Percentiles rank a stretch among this genome's conserved stretches.
phyloP scores from a whole-genome alignment of 2,113 vertebrate species.

The Oophaga pumilio region DNA sequence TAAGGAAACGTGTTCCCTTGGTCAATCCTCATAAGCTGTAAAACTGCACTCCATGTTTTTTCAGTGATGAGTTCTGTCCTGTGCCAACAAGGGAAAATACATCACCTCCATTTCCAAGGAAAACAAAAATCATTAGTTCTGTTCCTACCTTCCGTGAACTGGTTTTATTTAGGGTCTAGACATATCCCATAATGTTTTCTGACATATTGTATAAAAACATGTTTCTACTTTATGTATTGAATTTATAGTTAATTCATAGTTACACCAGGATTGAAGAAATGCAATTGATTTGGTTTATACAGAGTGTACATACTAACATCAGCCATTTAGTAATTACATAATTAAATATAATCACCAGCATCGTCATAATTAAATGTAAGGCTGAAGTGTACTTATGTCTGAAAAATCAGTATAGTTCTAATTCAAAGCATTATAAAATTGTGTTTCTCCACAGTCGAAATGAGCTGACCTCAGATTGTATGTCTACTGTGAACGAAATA shows the following conservation, averaged over 20 bases:
- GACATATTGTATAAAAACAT: neutral
- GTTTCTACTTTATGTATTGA: neutral
- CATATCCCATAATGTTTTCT: neutral
- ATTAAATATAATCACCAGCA: neutral
- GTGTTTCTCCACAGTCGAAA: no score
- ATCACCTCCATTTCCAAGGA: conserved; percentile 15
- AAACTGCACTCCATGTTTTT: conserved; percentile 39
- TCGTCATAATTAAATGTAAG: neutral
- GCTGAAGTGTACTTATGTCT: no score
- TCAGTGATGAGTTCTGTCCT: conserved; percentile 19
- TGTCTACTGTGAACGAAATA: no score
- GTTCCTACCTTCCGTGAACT: neutral
- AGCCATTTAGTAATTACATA: neutral
- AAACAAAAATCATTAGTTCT: neutral
- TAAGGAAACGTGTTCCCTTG: conserved; percentile 38
- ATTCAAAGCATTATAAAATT: no score
- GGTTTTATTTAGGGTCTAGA: neutral
- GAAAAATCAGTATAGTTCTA: no score
- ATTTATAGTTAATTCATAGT: neutral
- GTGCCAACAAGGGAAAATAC: conserved; percentile 5
- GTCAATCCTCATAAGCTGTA: conserved; percentile 40
- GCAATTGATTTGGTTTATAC: neutral
- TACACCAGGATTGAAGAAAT: neutral
- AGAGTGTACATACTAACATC: neutral
- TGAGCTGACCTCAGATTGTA: no score